Evolutionary conservation across 2,888 invertebrate genomes (phyloP).

Genomic region (Diarsia rubi): DNA sequence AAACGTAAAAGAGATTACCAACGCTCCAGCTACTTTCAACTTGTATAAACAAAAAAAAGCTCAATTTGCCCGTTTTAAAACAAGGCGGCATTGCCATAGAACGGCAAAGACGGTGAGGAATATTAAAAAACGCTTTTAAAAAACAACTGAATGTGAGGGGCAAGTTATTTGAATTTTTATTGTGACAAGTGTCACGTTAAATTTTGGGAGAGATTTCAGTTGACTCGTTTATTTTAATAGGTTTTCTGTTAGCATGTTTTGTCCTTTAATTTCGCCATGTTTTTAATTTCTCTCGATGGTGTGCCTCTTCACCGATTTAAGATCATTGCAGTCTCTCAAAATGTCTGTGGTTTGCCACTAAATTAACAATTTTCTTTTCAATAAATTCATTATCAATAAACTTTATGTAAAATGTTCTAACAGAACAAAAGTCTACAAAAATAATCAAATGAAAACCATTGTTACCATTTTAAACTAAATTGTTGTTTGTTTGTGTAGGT

Average conservation of each 20-base stretch:
- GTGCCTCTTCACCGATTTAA: background rate
- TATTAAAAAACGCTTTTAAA: conserved; percentile 90
- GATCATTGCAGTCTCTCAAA: background rate
- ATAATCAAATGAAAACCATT: background rate
- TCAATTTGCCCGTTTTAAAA: conserved; percentile 87
- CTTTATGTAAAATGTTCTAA: background rate
- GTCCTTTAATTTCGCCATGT: background rate
- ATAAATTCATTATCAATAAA: background rate
- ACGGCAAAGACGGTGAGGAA: conserved; percentile 86
- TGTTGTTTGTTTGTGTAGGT: background rate
- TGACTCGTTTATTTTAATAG: conserved; percentile 22
- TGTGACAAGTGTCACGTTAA: conserved; percentile 73
- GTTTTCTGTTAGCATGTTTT: conserved; percentile 11
- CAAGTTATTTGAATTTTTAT: conserved; percentile 86
- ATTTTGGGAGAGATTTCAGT: conserved; percentile 35
- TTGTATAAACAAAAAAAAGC: conserved; percentile 89
- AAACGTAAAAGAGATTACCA: conserved; percentile 90
- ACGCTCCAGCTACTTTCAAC: conserved; percentile 88
- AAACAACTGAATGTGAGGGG: conserved; percentile 81
- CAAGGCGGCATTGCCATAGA: conserved; percentile 86
- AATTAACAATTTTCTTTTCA: background rate
- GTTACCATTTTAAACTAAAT: background rate
- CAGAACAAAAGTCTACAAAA: background rate
- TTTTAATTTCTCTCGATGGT: background rate
- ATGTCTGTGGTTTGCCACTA: background rate